phyloP scores from a whole-genome alignment of 2,797 vertebrate genomes.

The Merluccius polli region DNA sequence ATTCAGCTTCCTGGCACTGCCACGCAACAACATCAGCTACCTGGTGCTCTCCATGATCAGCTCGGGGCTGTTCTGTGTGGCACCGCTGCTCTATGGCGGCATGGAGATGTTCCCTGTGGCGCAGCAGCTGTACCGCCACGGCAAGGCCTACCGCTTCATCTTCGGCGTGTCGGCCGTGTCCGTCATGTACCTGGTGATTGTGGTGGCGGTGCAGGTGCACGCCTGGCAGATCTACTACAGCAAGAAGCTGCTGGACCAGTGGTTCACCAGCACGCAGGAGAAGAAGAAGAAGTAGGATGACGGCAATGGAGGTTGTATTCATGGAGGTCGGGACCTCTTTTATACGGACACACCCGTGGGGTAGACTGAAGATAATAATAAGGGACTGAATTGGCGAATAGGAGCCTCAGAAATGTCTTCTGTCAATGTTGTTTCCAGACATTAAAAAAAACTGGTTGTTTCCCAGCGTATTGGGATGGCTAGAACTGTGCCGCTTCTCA shows the following conservation, averaged over 20 bases:
- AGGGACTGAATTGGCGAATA: background rate
- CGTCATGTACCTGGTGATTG: slow-evolving; percentile 89
- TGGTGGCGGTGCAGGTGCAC: slow-evolving; percentile 88
- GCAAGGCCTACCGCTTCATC: slow-evolving; percentile 94
- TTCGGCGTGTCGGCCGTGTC: slow-evolving; percentile 91
- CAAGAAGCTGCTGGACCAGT: slow-evolving; percentile 94
- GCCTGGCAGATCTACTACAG: slow-evolving; percentile 98
- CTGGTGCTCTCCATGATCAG: slow-evolving; percentile 97
- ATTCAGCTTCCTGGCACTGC: slow-evolving; percentile 86
- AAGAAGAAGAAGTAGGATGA: slow-evolving; percentile 91
- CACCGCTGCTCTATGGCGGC: slow-evolving; percentile 87
- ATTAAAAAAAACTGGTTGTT: background rate
- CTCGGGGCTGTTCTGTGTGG: slow-evolving; percentile 86
- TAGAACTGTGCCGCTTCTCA: background rate
- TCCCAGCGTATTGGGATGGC: background rate
- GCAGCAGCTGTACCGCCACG: slow-evolving; percentile 91
- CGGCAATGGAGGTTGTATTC: background rate
- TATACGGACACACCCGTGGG: background rate
- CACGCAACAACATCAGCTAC: slow-evolving; percentile 96
- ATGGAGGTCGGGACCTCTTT: background rate
- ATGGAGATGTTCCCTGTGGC: slow-evolving; percentile 99
- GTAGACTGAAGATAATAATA: background rate
- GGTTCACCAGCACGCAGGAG: slow-evolving; percentile 93
- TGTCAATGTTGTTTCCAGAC: background rate
- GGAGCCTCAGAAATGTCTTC: background rate